These are phyloP conservation scores for Ovibos moschatus DNA, from an alignment of 2,113 vertebrate genomes.

Conservation along the genomic window DNA sequence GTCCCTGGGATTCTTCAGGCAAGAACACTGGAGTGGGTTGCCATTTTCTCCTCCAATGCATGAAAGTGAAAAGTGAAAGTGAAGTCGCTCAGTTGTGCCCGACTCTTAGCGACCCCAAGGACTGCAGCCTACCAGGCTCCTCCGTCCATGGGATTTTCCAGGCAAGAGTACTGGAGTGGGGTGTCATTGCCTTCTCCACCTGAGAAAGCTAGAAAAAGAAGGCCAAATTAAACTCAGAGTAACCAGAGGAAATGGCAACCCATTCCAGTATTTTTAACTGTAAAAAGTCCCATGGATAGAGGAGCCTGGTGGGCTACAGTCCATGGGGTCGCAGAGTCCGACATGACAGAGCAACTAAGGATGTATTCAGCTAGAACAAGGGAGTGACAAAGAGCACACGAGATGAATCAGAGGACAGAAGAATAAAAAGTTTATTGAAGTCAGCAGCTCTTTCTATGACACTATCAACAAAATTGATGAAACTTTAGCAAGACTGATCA, in stretches of 20 bases:
- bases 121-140: no score
- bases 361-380: background rate
- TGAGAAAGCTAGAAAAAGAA: background rate
- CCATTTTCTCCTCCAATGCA: no score
- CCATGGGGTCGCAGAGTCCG: background rate
- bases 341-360: background rate
- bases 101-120: no score
- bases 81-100: fast-evolving
- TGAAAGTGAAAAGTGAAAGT: no score
- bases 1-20: no score
- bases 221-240: background rate
- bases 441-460: background rate
- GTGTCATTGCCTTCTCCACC: background rate
- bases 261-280: background rate
- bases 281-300: background rate
- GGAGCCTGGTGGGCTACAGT: background rate
- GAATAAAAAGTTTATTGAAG: background rate
- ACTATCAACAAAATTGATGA: background rate
- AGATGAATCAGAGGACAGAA: background rate
- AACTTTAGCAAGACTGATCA: background rate
- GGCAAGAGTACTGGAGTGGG: no score
- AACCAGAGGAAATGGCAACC: background rate
- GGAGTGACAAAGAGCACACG: background rate
- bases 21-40: no score
- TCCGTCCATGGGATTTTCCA: no score